Conservation (phyloP, 1,140 invertebrate genomes). For the Brachionus calyciflorus region DNA sequence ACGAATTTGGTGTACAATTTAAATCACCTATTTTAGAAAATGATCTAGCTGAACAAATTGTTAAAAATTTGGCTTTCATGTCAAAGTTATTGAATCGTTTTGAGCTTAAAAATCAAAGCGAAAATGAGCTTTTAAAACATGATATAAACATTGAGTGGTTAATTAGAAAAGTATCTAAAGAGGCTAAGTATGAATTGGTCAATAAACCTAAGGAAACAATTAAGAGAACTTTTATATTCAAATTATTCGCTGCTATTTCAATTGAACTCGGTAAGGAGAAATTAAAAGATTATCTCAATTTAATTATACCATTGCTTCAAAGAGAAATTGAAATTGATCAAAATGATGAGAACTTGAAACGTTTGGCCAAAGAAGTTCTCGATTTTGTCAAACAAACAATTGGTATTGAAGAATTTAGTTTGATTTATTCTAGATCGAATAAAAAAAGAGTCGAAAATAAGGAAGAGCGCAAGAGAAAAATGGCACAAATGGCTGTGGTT, state of each 20-base stretch:
- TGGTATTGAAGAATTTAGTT: slow-evolving; percentile 67
- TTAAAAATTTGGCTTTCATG: slow-evolving; percentile 72
- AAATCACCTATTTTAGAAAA: slow-evolving; percentile 62
- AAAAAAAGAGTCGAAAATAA: slow-evolving; percentile 65
- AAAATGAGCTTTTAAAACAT: slow-evolving; percentile 48
- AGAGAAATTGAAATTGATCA: slow-evolving; percentile 63
- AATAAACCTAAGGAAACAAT: slow-evolving; percentile 59
- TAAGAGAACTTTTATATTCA: slow-evolving; percentile 69
- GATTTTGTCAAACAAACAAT: slow-evolving; percentile 68
- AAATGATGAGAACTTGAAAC: slow-evolving; percentile 55
- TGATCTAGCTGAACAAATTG: slow-evolving; percentile 58
- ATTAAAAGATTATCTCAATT: slow-evolving; percentile 63
- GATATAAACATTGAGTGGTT: slow-evolving; percentile 55
- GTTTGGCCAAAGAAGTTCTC: slow-evolving; percentile 67
- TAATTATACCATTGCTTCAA: slow-evolving; percentile 68
- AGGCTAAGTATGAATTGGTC: slow-evolving; percentile 72
- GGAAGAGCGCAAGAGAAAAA: slow-evolving; percentile 68
- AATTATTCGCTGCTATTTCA: slow-evolving; percentile 70
- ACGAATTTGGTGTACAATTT: slow-evolving; percentile 73
- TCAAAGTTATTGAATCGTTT: slow-evolving; percentile 66
- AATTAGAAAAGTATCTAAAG: slow-evolving; percentile 60
- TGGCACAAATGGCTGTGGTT: slow-evolving; percentile 66
- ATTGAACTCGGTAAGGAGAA: slow-evolving; percentile 64
- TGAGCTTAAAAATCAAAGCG: slow-evolving; percentile 50
- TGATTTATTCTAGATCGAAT: slow-evolving; percentile 64